phyloP scores from a whole-genome alignment of 2,888 invertebrate species.

The Philereme transversata region DNA sequence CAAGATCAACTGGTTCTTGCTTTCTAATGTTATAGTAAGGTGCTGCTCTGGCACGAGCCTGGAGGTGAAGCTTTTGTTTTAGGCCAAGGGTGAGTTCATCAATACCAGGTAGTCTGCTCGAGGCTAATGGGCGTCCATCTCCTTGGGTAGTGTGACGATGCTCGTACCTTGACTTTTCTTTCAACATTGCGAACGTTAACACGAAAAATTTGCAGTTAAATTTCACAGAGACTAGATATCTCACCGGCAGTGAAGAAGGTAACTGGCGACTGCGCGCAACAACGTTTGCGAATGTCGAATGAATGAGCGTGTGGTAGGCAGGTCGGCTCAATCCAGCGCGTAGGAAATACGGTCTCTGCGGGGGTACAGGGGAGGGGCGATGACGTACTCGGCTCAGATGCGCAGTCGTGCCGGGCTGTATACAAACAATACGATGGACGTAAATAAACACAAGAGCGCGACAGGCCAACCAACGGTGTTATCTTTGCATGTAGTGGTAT shows the following conservation, averaged over 20 bases:
- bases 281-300: slow-evolving; percentile 80
- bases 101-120: slow-evolving; percentile 74
- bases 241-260: slow-evolving; percentile 61
- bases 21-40: slow-evolving; percentile 81
- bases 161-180: slow-evolving; percentile 74
- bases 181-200: slow-evolving; percentile 68
- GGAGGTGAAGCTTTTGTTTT: slow-evolving; percentile 81
- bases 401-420: slow-evolving; percentile 83
- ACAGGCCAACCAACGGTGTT: slow-evolving; percentile 69
- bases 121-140: slow-evolving; percentile 63
- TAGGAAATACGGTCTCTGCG: slow-evolving; percentile 71
- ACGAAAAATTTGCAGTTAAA: slow-evolving; percentile 43
- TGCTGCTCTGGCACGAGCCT: slow-evolving; percentile 78
- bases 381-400: slow-evolving; percentile 79
- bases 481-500: slow-evolving; percentile 70
- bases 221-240: slow-evolving; percentile 59
- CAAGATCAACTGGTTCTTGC: slow-evolving; percentile 81
- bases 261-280: slow-evolving; percentile 67
- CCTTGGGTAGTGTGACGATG: slow-evolving; percentile 62
- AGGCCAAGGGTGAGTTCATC: slow-evolving; percentile 79
- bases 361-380: slow-evolving; percentile 62
- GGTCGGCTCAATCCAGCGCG: slow-evolving; percentile 65
- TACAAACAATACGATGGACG: slow-evolving; percentile 84
- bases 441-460: slow-evolving; percentile 81
- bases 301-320: slow-evolving; percentile 77